phyloP scores from a whole-genome alignment of 2,113 vertebrate genomes.

The Conger conger region DNA sequence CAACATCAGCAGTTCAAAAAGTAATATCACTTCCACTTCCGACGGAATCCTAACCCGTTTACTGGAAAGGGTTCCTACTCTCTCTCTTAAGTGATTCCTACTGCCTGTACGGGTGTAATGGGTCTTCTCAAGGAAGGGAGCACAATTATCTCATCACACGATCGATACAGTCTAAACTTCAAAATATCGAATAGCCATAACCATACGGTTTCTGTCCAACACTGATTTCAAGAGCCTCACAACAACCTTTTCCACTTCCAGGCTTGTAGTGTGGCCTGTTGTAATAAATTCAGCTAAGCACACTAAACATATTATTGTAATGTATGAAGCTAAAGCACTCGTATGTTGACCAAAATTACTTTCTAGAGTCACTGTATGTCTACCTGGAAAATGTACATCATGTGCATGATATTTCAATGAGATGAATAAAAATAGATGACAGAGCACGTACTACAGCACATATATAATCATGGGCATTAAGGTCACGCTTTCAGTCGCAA shows the following conservation, averaged over 20 bases:
- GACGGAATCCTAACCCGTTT: background rate
- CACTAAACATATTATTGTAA: background rate
- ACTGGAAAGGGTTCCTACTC: background rate
- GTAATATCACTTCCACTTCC: background rate
- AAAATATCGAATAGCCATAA: no score
- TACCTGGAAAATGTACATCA: background rate
- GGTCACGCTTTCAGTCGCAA: background rate
- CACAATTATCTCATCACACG: background rate
- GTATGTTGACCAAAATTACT: background rate
- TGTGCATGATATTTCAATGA: background rate
- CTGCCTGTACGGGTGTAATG: background rate
- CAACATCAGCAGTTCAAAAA: background rate
- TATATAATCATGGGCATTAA: background rate
- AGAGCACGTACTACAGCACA: background rate
- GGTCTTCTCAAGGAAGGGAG: background rate
- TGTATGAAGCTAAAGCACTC: background rate
- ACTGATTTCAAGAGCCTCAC: background rate
- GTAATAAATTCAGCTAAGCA: background rate
- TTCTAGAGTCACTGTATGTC: background rate
- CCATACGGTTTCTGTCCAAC: background rate
- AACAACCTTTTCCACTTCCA: background rate
- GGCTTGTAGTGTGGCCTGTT: background rate
- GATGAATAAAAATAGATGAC: no score
- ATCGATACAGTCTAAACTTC: background rate
- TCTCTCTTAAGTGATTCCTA: background rate